Conservation (phyloP, 1,140 invertebrate genomes). For the Dolichoris vasculosae region DNA sequence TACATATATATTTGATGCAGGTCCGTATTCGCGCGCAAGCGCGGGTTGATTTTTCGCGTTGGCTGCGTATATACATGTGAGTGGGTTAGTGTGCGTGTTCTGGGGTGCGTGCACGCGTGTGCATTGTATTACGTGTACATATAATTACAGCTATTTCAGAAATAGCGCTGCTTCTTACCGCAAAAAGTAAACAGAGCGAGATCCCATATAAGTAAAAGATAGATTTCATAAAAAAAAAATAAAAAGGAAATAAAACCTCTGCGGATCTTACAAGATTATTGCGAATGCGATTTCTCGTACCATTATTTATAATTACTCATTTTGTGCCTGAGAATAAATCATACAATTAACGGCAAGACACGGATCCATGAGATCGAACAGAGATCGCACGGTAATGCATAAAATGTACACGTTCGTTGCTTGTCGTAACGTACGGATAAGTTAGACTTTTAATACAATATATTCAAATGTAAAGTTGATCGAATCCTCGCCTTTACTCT, state of each 20-base stretch:
- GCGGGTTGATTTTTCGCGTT: background rate
- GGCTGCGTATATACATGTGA: background rate
- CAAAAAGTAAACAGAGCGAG: constrained; percentile 32
- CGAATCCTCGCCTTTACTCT: background rate
- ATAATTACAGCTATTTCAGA: constrained; percentile 35
- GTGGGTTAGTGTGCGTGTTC: background rate
- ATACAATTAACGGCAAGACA: constrained; percentile 26
- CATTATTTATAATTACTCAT: constrained; percentile 13
- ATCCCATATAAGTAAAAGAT: constrained; percentile 41
- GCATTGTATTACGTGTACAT: background rate
- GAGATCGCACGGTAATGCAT: background rate
- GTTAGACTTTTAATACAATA: constrained; percentile 25
- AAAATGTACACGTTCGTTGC: constrained; percentile 27
- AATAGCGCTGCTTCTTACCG: constrained; percentile 22
- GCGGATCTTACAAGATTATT: constrained; percentile 23
- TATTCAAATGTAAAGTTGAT: constrained; percentile 11
- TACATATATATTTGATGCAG: background rate
- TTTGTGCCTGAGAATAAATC: constrained; percentile 42
- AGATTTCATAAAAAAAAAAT: constrained; percentile 28
- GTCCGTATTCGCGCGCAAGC: background rate
- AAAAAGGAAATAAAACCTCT: too few relatives aligned
- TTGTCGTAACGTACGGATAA: background rate
- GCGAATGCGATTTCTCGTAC: background rate
- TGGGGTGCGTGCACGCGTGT: background rate
- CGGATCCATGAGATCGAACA: background rate